Evolutionary conservation across 1,140 invertebrate species (phyloP).

Genomic region (Bombus breviceps): DNA sequence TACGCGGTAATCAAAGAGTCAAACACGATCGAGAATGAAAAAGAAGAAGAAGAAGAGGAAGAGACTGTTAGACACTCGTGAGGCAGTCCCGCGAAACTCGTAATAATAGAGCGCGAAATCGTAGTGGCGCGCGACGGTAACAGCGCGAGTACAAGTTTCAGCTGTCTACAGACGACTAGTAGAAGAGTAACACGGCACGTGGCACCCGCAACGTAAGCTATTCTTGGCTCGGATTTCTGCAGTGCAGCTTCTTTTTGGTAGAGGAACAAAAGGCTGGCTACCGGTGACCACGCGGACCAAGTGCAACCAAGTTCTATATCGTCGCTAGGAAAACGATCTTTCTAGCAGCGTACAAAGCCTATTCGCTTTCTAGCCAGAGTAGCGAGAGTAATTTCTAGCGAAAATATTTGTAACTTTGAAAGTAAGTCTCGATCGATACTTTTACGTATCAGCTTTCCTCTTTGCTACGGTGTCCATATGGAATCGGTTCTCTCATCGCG

Average conservation of each 20-base stretch:
- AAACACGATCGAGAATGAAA: background rate
- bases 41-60: no score
- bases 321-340: no score
- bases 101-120: conserved; percentile 43
- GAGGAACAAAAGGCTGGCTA: conserved; percentile 35
- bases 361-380: no score
- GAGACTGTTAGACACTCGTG: background rate
- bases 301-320: no score
- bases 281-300: background rate
- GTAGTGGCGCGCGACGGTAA: conserved; percentile 7
- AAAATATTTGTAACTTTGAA: no score
- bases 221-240: conserved; percentile 52
- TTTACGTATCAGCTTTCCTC: no score
- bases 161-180: conserved; percentile 51
- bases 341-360: no score
- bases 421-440: no score
- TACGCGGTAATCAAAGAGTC: background rate
- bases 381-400: no score
- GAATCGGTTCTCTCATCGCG: no score
- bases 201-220: conserved; percentile 53
- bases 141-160: conserved; percentile 29
- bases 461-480: no score
- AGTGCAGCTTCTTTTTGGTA: conserved; percentile 35
- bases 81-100: conserved; percentile 16
- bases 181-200: conserved; percentile 59